Percentiles rank a stretch among this genome's conserved stretches.
phyloP scores from a whole-genome alignment of 1,140 invertebrate genomes.

The Catajapyx aquilonaris region DNA sequence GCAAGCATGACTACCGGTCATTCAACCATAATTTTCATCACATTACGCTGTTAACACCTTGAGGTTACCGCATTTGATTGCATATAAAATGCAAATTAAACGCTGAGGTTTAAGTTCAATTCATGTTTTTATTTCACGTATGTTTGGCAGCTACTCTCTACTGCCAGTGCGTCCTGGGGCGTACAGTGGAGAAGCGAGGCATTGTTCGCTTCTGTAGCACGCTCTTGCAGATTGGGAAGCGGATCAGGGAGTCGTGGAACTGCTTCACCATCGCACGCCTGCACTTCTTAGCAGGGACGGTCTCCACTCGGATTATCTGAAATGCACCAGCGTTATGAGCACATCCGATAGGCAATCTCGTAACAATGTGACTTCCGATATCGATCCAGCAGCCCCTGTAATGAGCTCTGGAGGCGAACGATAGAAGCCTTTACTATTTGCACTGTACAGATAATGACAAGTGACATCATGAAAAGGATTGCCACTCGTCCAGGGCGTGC shows the following conservation, averaged over 20 bases:
- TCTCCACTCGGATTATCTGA: constrained; percentile 92
- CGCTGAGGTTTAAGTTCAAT: too few species aligned
- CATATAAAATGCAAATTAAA: too few species aligned
- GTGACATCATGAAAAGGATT: background rate
- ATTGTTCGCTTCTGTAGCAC: constrained; percentile 62
- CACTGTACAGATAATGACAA: background rate
- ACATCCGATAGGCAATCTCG: background rate
- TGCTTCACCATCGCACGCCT: constrained; percentile 88
- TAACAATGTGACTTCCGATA: too few species aligned
- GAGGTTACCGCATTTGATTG: too few species aligned
- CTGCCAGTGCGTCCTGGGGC: background rate
- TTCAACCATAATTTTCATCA: too few species aligned
- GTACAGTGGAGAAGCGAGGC: constrained; percentile 19
- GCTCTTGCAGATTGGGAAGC: constrained; percentile 88
- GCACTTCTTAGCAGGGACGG: constrained; percentile 67
- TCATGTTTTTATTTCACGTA: too few species aligned
- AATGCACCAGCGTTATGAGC: constrained; percentile 10
- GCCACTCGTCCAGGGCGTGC: background rate
- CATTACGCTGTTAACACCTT: too few species aligned
- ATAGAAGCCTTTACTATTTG: background rate
- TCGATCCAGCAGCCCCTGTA: too few species aligned
- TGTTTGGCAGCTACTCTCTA: too few species aligned
- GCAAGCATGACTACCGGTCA: too few species aligned
- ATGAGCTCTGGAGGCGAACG: too few species aligned
- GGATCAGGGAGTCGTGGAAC: constrained; percentile 91